Base-by-base conservation (phyloP, 2,888 invertebrate genomes). In the Cantharis rustica region DNA sequence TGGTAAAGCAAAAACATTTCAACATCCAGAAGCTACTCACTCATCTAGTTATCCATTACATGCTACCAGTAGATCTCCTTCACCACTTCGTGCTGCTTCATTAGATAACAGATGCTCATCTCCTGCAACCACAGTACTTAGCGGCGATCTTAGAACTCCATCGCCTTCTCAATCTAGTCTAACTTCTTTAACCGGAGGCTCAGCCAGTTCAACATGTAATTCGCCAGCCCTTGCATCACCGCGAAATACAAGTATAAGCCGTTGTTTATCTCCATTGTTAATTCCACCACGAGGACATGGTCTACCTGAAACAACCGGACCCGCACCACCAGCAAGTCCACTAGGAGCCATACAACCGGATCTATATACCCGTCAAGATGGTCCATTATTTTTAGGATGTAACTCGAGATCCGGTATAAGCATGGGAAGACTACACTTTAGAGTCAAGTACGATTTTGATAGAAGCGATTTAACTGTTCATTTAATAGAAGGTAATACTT, bases 381-480 rank as follows among this genome's bases (percentile, higher is more conserved):
- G 94, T 2, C 95, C 95, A 0, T 88, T 96, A 68, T 93, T 95
- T 85, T 90, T 95, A 83, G 92, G 92, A 73, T 89, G 90, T 80
- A 90, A 85, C 72, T 88, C 87, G n/a, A 73, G 89, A 72, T 81
- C 89, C 16, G 94, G 94, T 9, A 93, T 93, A 4, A 92, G 92
- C 61, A 91, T 96, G 68, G 97, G 97, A 47, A 91, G 95, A 78
- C 91, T 97, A 80, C 97, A 97, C 86, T 91, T 96, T 82, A 91
- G 96, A 73, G 90, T 97, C 75, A 95, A 94, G 84, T 97, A 97
- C 85, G 97, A 97, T 89, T 96, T 96, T 85, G 95, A 96, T 87
- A 91, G 95, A 80, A 96, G 96, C 15, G 97, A 97, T 87, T 90
- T 97, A 81, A 94, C 96, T 81, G 94, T 96, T n/a, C 96, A 97